Base-by-base conservation (phyloP, 2,797 vertebrate genomes). In the Ctenochaetus hawaiiensis region DNA sequence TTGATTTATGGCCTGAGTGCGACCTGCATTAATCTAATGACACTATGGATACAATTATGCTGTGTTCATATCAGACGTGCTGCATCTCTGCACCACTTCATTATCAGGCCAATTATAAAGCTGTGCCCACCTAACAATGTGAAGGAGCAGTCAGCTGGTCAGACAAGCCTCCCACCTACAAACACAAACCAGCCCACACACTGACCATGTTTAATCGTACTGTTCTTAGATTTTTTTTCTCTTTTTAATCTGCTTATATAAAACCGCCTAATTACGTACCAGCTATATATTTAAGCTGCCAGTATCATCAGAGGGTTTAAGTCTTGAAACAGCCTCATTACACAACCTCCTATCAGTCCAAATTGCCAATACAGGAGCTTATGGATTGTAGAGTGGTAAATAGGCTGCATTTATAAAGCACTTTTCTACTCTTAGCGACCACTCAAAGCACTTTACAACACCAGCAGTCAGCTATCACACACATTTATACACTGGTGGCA, bases 281-380 rank as follows among this genome's bases (percentile, higher is more conserved):
- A 37, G 79, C 81, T 77, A 82, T 87, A 77, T 81, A 90, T 84
- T 84, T 80, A 79, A 85, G 78, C 72, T 75, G 72, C 62, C 64
- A 41, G 72, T 45, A 56, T 70, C 73, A 77, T 83, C 76, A 72
- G 53, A 80, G 74, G 80, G 77, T 88, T 89, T 83, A 84, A 73
- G 79, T 83, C 73, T 86, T 85, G 84, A 87, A 84, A 73, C 73
- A 75, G 80, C 78, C 75, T 87, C 80, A 85, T 90, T 90, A 88
- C 81, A 79, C 77, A 81, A 73, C 83, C 77, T 82, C 73, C 66
- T 63, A 84, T 71, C 78, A 65, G 61, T 73, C 63, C 53, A 85
- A 85, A 88, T 85, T 87, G 64, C 77, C 81, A 82, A 74, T 78
- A 76, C 64, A 72, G 53, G 10, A 77, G 64, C 71, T 79, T 83